Conservation (phyloP, 1,140 invertebrate species). For the Bacillus rossius region DNA sequence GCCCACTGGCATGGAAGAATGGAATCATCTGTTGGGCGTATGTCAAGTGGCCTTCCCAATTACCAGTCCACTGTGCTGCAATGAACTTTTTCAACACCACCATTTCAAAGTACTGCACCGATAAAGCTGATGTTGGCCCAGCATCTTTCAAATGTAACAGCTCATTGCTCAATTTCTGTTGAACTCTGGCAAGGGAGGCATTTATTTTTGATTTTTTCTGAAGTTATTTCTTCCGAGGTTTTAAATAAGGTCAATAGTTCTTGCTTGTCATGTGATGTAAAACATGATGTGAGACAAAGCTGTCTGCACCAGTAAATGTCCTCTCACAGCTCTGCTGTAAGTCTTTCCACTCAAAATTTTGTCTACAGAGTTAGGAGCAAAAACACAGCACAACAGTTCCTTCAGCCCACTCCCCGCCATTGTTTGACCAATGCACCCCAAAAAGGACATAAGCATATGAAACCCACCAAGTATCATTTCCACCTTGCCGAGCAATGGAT, state of each 20-base stretch:
- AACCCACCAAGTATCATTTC: constrained; percentile 28
- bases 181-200: neutral
- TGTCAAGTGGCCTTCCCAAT: no score
- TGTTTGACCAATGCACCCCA: constrained; percentile 35
- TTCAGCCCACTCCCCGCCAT: constrained; percentile 38
- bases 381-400: constrained; percentile 31
- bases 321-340: constrained; percentile 1
- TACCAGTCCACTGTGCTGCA: no score
- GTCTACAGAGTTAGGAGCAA: constrained; percentile 29
- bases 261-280: constrained; percentile 2
- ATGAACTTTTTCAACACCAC: no score
- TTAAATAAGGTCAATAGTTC: neutral
- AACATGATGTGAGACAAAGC: neutral
- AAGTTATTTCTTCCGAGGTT: neutral
- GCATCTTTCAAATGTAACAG: neutral
- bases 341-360: constrained; percentile 29
- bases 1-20: no score
- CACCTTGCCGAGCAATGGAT: neutral
- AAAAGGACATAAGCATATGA: constrained; percentile 40
- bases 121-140: constrained; percentile 4
- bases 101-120: neutral
- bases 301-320: neutral
- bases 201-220: neutral
- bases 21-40: no score
- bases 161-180: neutral